Evolutionary conservation across 53 echinoderm and acorn worm genomes (phyloP), one percentile per base, ranked within the genome.

Genomic region (Patiria pectinifera): DNA sequence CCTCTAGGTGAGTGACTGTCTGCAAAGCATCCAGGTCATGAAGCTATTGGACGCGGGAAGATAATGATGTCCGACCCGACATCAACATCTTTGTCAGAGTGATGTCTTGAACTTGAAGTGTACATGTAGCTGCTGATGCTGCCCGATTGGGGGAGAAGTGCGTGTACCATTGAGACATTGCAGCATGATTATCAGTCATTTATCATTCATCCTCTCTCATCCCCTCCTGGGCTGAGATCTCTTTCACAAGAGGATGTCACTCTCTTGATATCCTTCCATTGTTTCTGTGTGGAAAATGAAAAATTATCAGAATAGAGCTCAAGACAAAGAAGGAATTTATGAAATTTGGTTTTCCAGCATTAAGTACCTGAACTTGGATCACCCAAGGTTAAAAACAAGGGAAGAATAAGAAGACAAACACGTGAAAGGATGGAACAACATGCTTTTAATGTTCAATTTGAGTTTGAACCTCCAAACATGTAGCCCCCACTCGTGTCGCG

Each of bases 231-330:
- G 53, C 87, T 80, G 81, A 45, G n/a, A n/a, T n/a, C n/a, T n/a
- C n/a, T n/a, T n/a, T 93, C 91, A 91, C 69, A 91, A 60, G 18
- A 91, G 61, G 48, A 97, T 81, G 21, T 93, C 93, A 14, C n/a
- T n/a, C 88, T 91, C 63, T 92, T 95, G 85, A 97, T 92, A 91
- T 97, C 96, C 25, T 95, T 97, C 96, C 96, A 97, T 94, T 96
- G 95, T 96, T 97, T 97, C 97, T 97, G 92, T 74, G 71, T 71
- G 82, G 81, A 79, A 89, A 79, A 76, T 14, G 71, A 87, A 72
- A 83, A 82, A 75, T 35, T 35, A 35, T 35, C 0, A 35, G 35
- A 35, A 35, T 35, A 35, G 35, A 35, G 35, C 35, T 35, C 35
- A 35, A 35, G 13, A 21, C 21, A 21, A 69, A 10, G 69, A 15